phyloP scores from a whole-genome alignment of 2,888 invertebrate genomes.

The Cyrtodaria siliqua region DNA sequence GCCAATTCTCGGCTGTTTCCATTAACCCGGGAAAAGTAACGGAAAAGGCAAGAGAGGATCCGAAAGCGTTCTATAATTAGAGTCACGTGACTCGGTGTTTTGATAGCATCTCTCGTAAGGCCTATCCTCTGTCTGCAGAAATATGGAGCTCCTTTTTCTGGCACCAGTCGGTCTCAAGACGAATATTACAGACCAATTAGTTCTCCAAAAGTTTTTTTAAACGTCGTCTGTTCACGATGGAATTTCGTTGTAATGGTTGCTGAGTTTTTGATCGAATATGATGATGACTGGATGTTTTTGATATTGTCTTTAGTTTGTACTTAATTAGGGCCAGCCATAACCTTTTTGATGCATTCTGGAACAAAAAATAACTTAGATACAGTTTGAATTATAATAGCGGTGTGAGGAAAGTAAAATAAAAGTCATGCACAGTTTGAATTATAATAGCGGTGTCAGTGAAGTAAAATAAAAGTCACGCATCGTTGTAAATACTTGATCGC shows the following conservation, averaged over 20 bases:
- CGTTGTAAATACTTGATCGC: too few species aligned
- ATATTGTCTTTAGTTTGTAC: slow-evolving; percentile 28
- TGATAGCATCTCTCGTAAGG: slow-evolving; percentile 67
- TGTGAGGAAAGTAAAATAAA: too few species aligned
- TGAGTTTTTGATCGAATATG: slow-evolving; percentile 23
- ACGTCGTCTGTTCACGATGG: slow-evolving; percentile 24
- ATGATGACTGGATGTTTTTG: slow-evolving; percentile 37
- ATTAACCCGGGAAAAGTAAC: slow-evolving; percentile 7
- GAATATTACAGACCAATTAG: too few species aligned
- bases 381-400: too few species aligned
- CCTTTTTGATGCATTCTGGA: slow-evolving; percentile 96
- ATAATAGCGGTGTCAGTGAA: too few species aligned
- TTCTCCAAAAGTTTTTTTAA: not conserved
- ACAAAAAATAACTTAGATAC: slow-evolving; percentile 89
- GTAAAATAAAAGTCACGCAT: too few species aligned
- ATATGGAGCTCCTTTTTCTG: slow-evolving; percentile 54
- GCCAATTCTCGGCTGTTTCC: too few species aligned
- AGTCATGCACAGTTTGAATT: too few species aligned
- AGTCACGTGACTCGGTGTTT: slow-evolving; percentile 46
- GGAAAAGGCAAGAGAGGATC: not conserved
- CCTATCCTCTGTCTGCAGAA: slow-evolving; percentile 58
- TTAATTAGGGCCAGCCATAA: slow-evolving; percentile 88
- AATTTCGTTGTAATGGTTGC: slow-evolving; percentile 22
- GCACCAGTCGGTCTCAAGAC: not conserved
- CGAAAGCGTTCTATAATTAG: not conserved